Conservation (phyloP, 2,113 vertebrate genomes). For the Chamaea fasciata region DNA sequence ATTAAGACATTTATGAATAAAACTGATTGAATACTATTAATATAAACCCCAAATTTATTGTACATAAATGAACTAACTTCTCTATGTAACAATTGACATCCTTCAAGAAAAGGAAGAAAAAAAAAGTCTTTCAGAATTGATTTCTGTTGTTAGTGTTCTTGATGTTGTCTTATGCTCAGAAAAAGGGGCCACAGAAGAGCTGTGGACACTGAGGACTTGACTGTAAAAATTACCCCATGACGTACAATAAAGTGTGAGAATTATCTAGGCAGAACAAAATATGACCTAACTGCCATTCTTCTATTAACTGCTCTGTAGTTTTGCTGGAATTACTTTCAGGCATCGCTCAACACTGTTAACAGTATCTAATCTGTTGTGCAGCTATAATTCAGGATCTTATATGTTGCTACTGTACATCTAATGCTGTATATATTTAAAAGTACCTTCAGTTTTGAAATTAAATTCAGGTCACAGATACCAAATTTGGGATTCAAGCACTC, state of each 20-base stretch:
- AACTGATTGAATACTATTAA: not conserved
- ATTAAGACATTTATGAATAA: not conserved
- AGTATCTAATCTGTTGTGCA: not conserved
- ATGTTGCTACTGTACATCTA: not conserved
- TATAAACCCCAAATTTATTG: not conserved
- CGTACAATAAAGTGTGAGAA: not conserved
- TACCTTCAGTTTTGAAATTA: not conserved
- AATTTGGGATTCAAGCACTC: not conserved
- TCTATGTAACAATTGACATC: not conserved
- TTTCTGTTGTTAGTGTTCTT: not conserved
- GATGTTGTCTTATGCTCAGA: not conserved
- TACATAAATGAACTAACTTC: not conserved
- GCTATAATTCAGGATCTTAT: not conserved
- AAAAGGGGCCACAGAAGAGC: not conserved
- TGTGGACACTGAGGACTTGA: not conserved
- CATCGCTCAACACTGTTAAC: not conserved
- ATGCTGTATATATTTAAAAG: not conserved
- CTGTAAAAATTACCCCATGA: not conserved
- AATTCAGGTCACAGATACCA: not conserved
- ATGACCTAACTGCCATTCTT: not conserved
- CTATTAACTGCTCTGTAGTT: not conserved
- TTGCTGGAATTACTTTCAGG: not conserved
- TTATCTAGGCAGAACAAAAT: not conserved
- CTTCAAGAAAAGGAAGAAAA: not conserved
- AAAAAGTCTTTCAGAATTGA: not conserved